Percentiles rank a stretch among this genome's conserved stretches.
Evolutionary conservation across 2,113 vertebrate genomes (phyloP).

Genomic region (Herpailurus yagouaroundi): DNA sequence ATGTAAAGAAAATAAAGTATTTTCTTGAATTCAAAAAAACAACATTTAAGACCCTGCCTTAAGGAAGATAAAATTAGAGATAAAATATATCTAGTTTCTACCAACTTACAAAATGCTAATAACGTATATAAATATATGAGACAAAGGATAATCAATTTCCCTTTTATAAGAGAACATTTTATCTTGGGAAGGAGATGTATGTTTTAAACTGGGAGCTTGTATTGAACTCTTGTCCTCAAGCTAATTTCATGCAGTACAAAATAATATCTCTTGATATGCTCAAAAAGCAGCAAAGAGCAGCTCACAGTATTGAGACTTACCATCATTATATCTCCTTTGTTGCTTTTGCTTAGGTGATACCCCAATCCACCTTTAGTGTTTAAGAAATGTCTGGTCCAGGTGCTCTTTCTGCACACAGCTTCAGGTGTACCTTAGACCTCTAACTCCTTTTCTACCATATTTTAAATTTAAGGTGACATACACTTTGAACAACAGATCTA

Average conservation of each 20-base stretch:
- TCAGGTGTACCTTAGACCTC: neutral
- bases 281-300: neutral
- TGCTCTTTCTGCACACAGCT: neutral
- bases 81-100: neutral
- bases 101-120: neutral
- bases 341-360: neutral
- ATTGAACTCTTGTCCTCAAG: neutral
- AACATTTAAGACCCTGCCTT: neutral
- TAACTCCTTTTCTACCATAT: constrained; percentile 24
- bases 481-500: neutral
- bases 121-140: neutral
- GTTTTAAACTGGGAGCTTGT: neutral
- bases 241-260: neutral
- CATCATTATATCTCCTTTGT: neutral
- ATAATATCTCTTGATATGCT: neutral
- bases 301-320: neutral
- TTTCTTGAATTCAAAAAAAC: neutral
- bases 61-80: constrained; percentile 19
- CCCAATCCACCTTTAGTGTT: neutral
- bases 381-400: neutral
- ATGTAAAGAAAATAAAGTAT: neutral
- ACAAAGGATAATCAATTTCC: neutral
- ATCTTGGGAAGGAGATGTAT: neutral
- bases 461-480: neutral
- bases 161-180: neutral